Base-by-base conservation (phyloP, 2,888 invertebrate genomes). In the Drosophila colorata region DNA sequence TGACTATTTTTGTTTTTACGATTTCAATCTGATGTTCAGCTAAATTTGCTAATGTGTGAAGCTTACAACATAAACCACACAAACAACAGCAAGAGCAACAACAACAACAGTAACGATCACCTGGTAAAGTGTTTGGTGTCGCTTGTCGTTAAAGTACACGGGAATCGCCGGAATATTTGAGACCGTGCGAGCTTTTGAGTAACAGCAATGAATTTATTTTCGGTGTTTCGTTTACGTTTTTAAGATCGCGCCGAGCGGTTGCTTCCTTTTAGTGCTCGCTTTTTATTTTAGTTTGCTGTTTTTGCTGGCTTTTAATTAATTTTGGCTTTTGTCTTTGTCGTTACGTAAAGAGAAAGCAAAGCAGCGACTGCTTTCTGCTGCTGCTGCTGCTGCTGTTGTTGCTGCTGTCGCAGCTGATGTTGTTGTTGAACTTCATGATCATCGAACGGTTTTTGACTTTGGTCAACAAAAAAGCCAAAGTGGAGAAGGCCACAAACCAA, bases 301-400 rank as follows among this genome's bases (percentile, higher is more conserved):
- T 74, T 69, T 70, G 78, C 75, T 70, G 78, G 44, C 49, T 64
- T 74, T 87, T 82, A 84, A 81, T 85, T 85, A 82, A 74, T 67
- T 86, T 78, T 85, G 58, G 69, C 61, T 83, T 73, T 74, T 78
- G 82, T 74, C 74, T 81, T 82, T 78, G 68, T 40, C 43, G 75
- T 86, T 86, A 86, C 80, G 80, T 86, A 86, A 86, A 86, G 86
- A 86, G 86, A 86, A 86, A 86, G 86, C 87, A 78, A 80, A 68
- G 61, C 66, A 69, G 43, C 64, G 59, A 47, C 28, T 25, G 53
- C 31, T 55, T 55, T 23, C 9, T 20, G 53, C 37, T 49, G 28
- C 11, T 20, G 43, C 40, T 43, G 64, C 20, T 41, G 57, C 23
- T 41, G 56, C 18, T 59, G 48, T n/a, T 51, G 47, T 9, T 28